phyloP scores from a whole-genome alignment of 23 tunicate genomes.

The Ciona savignyi region DNA sequence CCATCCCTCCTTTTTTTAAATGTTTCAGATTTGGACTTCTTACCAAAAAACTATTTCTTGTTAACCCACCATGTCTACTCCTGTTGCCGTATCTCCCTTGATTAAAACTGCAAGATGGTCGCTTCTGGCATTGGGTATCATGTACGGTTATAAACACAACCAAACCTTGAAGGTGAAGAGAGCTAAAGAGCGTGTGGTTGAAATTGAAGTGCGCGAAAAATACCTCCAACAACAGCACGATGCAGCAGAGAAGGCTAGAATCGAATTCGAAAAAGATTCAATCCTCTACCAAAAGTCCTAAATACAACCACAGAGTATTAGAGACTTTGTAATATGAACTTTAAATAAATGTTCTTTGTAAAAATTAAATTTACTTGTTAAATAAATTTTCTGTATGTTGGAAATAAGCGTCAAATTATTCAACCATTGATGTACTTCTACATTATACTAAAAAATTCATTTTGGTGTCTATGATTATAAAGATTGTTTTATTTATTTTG shows the following conservation, averaged over 20 bases:
- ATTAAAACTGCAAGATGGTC: constrained; percentile 68
- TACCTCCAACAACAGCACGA: constrained; percentile 36
- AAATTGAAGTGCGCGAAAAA: constrained; percentile 25
- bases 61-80: not conserved
- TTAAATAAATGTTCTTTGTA: not conserved
- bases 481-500: not conserved
- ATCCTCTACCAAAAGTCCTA: constrained; percentile 34
- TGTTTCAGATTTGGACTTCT: no score
- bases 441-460: no score
- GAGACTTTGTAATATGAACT: not conserved
- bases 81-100: not conserved
- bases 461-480: no score
- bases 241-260: constrained; percentile 34
- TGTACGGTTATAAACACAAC: constrained; percentile 41
- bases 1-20: no score
- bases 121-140: constrained; percentile 27
- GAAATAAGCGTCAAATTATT: no score
- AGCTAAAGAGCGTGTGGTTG: constrained; percentile 40
- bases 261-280: constrained; percentile 68
- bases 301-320: not conserved
- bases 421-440: no score
- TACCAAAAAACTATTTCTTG: not conserved
- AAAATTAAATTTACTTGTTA: not conserved
- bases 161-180: constrained; percentile 31
- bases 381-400: not conserved